Percentiles rank a stretch among this genome's conserved stretches.
Conservation (phyloP, 2,113 vertebrate genomes). For the Alectura lathami region DNA sequence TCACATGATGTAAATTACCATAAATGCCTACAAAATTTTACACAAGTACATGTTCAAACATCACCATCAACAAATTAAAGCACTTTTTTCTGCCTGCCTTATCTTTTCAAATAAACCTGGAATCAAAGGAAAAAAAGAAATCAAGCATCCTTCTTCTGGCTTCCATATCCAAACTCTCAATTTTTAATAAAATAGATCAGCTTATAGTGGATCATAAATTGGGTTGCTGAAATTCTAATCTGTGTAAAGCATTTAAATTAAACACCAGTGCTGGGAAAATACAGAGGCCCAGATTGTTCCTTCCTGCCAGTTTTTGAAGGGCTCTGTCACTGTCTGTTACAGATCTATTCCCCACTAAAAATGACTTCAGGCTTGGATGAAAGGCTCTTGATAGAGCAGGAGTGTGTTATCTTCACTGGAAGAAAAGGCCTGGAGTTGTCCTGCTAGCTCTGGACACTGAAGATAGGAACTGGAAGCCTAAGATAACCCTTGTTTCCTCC, state of each 20-base stretch:
- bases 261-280: background rate
- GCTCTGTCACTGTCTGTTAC: background rate
- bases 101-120: background rate
- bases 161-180: background rate
- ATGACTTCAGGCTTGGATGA: background rate
- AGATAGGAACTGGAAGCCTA: slow-evolving; percentile 2
- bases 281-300: background rate
- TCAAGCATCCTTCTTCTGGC: background rate
- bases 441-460: background rate
- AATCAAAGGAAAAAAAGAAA: background rate
- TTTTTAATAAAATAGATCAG: background rate
- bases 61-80: background rate
- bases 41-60: background rate
- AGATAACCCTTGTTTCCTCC: slow-evolving; percentile 9
- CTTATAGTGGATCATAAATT: background rate
- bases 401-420: background rate
- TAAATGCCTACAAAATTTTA: background rate
- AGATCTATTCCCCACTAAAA: background rate
- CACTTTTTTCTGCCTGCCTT: background rate
- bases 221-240: background rate
- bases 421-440: background rate
- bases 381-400: background rate
- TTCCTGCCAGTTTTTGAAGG: background rate
- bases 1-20: background rate
- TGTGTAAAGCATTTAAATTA: background rate